Evolutionary conservation across 2,113 vertebrate genomes (phyloP).

Genomic region (Embiotoca jacksoni): DNA sequence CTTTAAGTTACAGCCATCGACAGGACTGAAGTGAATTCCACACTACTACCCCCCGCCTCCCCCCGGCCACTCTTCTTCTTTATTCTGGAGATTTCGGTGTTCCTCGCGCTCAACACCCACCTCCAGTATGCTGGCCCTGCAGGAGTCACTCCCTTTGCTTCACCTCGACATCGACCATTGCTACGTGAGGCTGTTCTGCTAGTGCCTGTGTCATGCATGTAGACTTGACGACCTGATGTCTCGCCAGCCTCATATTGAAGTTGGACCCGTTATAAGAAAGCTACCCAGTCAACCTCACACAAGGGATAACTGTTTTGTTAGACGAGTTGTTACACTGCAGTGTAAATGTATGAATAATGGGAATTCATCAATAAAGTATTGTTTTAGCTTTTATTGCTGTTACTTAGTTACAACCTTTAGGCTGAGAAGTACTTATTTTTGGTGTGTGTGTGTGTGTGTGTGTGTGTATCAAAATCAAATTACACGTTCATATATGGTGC

Average conservation of each 20-base stretch:
- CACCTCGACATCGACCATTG: constrained; percentile 30
- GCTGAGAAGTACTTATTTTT: background rate
- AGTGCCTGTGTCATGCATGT: constrained; percentile 68
- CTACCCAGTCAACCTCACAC: constrained; percentile 50
- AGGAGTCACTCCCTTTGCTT: constrained; percentile 22
- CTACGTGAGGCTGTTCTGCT: constrained; percentile 61
- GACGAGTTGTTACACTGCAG: constrained; percentile 49
- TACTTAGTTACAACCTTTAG: background rate
- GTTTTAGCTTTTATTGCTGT: constrained; percentile 60
- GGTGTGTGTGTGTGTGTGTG: no score
- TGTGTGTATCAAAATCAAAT: background rate
- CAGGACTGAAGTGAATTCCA: constrained; percentile 30
- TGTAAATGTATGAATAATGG: constrained; percentile 67
- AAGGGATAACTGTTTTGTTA: constrained; percentile 53
- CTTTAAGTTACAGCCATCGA: constrained; percentile 55
- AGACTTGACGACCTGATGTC: constrained; percentile 55
- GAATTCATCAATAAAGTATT: constrained; percentile 74
- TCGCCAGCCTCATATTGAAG: constrained; percentile 84
- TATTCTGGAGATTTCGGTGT: constrained; percentile 7
- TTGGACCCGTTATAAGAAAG: constrained; percentile 62
- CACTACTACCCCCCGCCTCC: background rate
- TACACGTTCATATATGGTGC: no score
- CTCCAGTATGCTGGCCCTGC: constrained; percentile 22
- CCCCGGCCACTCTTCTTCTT: background rate
- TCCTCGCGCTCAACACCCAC: background rate